Conservation (phyloP, 2,797 vertebrate genomes). For the Pangasius mekongensis region DNA sequence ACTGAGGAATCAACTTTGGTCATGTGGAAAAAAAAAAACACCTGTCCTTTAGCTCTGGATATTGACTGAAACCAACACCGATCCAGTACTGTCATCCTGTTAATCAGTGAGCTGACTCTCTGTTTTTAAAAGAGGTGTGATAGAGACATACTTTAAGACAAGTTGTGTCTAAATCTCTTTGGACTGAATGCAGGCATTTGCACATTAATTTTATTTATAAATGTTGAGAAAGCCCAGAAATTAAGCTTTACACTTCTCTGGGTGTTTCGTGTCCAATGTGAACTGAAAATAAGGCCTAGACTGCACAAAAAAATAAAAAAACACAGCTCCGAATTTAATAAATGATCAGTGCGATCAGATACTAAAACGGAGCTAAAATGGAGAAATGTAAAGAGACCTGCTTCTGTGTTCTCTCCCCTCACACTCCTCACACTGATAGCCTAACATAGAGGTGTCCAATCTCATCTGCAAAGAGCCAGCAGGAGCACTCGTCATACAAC, state of each 20-base stretch:
- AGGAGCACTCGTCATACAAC: neutral
- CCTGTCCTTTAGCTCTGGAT: neutral
- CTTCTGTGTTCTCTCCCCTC: neutral
- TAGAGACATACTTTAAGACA: neutral
- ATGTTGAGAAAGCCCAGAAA: neutral
- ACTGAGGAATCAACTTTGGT: neutral
- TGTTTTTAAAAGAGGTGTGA: neutral
- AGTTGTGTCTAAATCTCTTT: neutral
- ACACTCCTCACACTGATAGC: neutral
- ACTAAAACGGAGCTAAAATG: neutral
- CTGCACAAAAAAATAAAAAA: neutral
- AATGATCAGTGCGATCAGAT: neutral
- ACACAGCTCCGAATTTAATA: neutral
- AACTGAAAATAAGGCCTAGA: neutral
- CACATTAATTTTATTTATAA: neutral
- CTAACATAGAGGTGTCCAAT: neutral
- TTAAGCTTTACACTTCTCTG: neutral
- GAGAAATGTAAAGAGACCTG: neutral
- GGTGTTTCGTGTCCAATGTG: neutral
- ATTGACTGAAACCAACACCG: neutral
- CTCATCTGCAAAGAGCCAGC: neutral
- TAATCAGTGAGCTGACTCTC: neutral
- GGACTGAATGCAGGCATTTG: neutral
- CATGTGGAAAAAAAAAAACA: neutral
- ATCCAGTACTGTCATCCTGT: neutral